Percentiles rank a stretch among this genome's conserved stretches.
phyloP scores from a whole-genome alignment of 2,113 vertebrate species.

The Coryphaenoides rupestris region DNA sequence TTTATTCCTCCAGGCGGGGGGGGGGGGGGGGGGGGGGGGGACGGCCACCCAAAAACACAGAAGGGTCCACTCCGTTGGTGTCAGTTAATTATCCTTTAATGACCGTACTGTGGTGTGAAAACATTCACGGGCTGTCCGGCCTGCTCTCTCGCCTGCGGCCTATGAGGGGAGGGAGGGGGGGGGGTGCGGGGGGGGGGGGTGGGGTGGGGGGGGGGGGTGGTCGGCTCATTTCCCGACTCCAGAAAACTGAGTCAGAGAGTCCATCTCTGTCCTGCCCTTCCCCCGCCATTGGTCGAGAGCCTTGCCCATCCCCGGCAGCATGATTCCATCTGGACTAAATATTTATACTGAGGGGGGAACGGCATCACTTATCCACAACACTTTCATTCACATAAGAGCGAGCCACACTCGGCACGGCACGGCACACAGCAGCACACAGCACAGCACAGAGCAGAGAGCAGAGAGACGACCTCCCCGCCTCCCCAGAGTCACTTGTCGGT shows the following conservation, averaged over 20 bases:
- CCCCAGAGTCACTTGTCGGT: conserved; percentile 28
- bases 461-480: conserved; percentile 3
- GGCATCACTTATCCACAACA: conserved; percentile 72
- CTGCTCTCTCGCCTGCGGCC: conserved; percentile 48
- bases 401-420: conserved; percentile 45
- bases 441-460: conserved; percentile 15
- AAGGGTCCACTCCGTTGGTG: no score
- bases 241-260: conserved; percentile 75
- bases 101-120: neutral
- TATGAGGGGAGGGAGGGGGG: no score
- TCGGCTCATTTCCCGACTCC: conserved; percentile 71
- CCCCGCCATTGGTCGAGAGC: conserved; percentile 75
- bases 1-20: no score
- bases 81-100: neutral
- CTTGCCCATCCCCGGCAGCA: conserved; percentile 78
- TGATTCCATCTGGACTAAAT: conserved; percentile 76
- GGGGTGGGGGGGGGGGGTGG: no score
- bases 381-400: conserved; percentile 71
- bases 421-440: conserved; percentile 24
- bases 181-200: no score
- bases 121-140: conserved; percentile 15
- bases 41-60: no score
- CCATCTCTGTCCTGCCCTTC: conserved; percentile 64
- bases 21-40: no score
- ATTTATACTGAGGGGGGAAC: conserved; percentile 79